Conservation (phyloP, 2,113 vertebrate species). For the Apus apus region DNA sequence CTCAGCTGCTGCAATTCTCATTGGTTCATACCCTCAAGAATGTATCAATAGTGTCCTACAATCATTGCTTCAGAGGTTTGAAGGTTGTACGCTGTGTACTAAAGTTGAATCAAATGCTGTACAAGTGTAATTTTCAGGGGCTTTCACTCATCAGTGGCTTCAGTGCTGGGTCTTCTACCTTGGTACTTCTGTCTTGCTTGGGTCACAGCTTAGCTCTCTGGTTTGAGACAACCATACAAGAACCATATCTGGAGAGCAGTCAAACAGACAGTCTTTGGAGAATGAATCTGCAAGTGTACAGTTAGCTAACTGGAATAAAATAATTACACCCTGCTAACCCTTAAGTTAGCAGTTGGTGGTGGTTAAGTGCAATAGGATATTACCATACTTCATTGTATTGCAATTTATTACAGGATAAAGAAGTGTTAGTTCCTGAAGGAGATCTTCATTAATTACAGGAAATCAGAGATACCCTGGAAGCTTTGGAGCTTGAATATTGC, state of each 20-base stretch:
- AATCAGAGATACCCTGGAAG: not conserved
- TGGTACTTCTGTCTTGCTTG: not conserved
- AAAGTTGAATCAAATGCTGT: not conserved
- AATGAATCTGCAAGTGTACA: not conserved
- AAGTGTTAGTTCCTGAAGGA: not conserved
- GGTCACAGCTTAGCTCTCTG: not conserved
- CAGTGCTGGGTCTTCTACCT: not conserved
- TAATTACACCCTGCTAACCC: not conserved
- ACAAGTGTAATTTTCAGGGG: rapidly evolving
- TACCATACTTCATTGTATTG: not conserved
- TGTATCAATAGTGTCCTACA: not conserved
- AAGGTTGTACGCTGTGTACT: not conserved
- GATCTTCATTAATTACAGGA: not conserved
- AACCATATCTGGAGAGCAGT: not conserved
- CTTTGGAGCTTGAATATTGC: not conserved
- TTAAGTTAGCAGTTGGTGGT: not conserved
- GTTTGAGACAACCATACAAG: not conserved
- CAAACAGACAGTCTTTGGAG: not conserved
- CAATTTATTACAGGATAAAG: not conserved
- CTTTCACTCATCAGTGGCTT: not conserved
- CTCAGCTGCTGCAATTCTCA: not conserved
- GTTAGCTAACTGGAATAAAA: not conserved
- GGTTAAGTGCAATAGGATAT: not conserved
- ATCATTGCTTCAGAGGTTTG: too few species aligned
- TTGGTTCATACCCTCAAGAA: not conserved